Conservation (phyloP, 2,797 vertebrate species). For the Peromyscus melanophrys region DNA sequence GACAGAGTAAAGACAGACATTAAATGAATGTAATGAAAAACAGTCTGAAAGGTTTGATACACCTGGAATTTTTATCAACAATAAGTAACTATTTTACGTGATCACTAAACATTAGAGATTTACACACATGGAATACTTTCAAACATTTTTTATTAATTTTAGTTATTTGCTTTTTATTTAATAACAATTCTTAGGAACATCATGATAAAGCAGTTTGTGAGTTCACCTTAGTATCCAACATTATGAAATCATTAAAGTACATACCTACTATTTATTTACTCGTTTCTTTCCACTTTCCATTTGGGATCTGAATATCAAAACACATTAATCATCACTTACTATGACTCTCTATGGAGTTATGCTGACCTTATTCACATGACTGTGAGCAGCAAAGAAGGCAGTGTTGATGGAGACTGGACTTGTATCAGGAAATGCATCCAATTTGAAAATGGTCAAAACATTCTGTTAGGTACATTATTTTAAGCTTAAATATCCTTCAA, state of each 20-base stretch:
- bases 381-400: neutral
- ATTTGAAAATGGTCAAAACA: conserved; percentile 17
- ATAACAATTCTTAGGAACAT: conserved; percentile 57
- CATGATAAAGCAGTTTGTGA: conserved; percentile 71
- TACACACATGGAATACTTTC: conserved; percentile 47
- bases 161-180: conserved; percentile 77
- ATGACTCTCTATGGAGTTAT: conserved; percentile 21
- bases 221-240: conserved; percentile 58
- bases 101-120: conserved; percentile 69
- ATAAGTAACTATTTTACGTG: conserved; percentile 73
- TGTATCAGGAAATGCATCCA: neutral
- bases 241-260: conserved; percentile 49
- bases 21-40: conserved; percentile 64
- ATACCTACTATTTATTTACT: conserved; percentile 24
- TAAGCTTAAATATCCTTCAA: conserved; percentile 26
- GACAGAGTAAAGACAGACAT: neutral
- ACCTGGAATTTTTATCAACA: conserved; percentile 60
- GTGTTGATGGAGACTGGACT: neutral
- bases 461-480: conserved; percentile 38
- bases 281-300: conserved; percentile 65
- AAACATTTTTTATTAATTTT: conserved; percentile 75
- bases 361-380: conserved; percentile 50
- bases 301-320: conserved; percentile 39
- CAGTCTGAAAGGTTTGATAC: conserved; percentile 18
- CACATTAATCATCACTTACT: conserved; percentile 56